A percentile compares a stretch with the other conserved stretches of the same genome.
Conservation (phyloP, 1,140 invertebrate species). For the Idris sp. region DNA sequence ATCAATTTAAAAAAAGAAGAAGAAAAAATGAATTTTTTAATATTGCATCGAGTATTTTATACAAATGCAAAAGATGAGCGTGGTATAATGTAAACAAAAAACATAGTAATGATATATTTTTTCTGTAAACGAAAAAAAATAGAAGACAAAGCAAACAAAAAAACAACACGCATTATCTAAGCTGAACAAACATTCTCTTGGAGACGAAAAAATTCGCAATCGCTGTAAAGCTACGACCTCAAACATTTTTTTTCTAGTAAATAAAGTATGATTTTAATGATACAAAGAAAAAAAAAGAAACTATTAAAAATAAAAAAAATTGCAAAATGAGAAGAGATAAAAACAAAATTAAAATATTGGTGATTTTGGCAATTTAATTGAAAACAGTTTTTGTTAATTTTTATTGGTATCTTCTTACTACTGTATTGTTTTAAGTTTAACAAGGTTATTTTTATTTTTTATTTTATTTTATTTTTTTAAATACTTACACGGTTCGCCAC, state of each 20-base stretch:
- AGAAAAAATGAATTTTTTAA: slow-evolving; percentile 35
- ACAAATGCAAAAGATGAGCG: slow-evolving; percentile 2
- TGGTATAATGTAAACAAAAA: slow-evolving; percentile 8
- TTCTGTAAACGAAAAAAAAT: slow-evolving; percentile 4
- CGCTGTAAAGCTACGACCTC: not conserved
- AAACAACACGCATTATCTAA: slow-evolving; percentile 7
- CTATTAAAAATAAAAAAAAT: no score
- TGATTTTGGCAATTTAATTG: no score
- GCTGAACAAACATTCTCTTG: not conserved
- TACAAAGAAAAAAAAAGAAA: no score
- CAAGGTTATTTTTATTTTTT: no score
- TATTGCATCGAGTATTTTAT: not conserved
- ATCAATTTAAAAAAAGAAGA: slow-evolving; percentile 4
- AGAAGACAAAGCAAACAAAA: slow-evolving; percentile 4
- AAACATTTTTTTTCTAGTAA: not conserved
- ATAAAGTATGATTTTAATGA: no score
- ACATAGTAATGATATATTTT: slow-evolving; percentile 12
- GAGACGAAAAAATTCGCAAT: slow-evolving; percentile 3
- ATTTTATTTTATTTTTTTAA: slow-evolving; percentile 9
- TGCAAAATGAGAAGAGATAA: no score
- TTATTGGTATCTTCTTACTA: no score
- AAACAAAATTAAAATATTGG: no score
- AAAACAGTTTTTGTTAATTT: no score
- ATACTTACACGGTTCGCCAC: slow-evolving; percentile 91
- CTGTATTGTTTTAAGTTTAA: no score